phyloP scores from a whole-genome alignment of 35 echinoderm and acorn worm genomes.

The Ptychodera flava region DNA sequence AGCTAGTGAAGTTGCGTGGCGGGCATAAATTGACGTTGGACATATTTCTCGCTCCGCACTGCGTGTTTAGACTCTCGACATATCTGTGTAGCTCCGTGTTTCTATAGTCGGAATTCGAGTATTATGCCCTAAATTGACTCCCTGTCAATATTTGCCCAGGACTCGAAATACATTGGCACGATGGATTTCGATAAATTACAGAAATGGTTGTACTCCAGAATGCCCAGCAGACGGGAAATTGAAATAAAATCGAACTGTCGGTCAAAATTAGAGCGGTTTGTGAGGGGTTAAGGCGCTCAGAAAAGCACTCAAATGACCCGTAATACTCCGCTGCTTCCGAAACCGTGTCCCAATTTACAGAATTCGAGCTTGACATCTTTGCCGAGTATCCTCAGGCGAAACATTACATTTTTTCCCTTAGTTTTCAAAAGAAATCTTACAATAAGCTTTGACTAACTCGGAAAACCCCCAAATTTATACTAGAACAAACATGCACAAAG shows the following conservation, averaged over 20 bases:
- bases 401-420: too few relatives aligned
- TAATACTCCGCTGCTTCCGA: too few relatives aligned
- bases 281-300: too few relatives aligned
- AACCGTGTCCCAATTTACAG: too few relatives aligned
- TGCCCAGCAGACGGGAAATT: neutral
- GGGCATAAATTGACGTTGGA: neutral
- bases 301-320: too few relatives aligned
- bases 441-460: too few relatives aligned
- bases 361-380: too few relatives aligned
- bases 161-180: neutral
- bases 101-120: neutral
- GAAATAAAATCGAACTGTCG: constrained; percentile 1
- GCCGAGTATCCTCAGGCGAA: too few relatives aligned
- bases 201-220: neutral
- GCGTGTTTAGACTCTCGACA: neutral
- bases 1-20: too few relatives aligned
- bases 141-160: neutral
- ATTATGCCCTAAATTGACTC: neutral
- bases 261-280: neutral
- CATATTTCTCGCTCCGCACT: neutral
- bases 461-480: too few relatives aligned
- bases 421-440: too few relatives aligned
- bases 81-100: neutral
- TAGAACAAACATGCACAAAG: too few relatives aligned
- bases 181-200: neutral